Base-by-base conservation (phyloP, 1,140 invertebrate genomes). In the Brachionus paranguensis region DNA sequence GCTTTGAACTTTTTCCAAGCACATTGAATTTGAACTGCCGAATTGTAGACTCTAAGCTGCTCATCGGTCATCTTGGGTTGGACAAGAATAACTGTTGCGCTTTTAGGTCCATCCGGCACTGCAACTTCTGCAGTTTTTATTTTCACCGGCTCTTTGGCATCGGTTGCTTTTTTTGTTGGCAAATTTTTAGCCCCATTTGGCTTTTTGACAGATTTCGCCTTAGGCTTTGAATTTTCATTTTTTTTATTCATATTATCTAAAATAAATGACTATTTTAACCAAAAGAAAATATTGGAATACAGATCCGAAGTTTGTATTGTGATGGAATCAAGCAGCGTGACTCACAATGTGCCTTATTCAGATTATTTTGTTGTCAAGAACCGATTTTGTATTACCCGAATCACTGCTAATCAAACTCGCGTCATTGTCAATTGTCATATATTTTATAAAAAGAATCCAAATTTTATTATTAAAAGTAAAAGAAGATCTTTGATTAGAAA, bases 401-500 rank as follows among this genome's bases (percentile, higher is more conserved):
- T 81, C 14, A 68, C n/a, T 20, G n/a, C 78, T 43, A 81, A 14
- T 64, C 17, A 27, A 45, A 81, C 50, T 64, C 29, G 53, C 17
- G 11, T 81, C 6, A 43, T 10, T 1, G 78, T 45, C 33, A 41
- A 60, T 47, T 81, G 8, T 8, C 41, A 41, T 43, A 11, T 81
- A 60, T 27, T 64, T 64, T 81, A 37, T 68, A 81, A 81, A 41
- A 24, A 64, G 33, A 47, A 2, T 33, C 78, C 78, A 24, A 81
- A 81, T 68, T 81, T 81, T 81, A 68, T 81, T 37, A 37, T 81
- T 20, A 81, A 81, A 81, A 68, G 78, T 81, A 81, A 45, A 64
- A 24, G 10, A 5, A 33, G 10, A 5, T 17, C 24, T 47, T 50
- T 50, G 47, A n/a, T 78, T 14, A 10, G 14, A 78, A 17, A 53